Base-by-base conservation (phyloP, 2,888 invertebrate genomes). In the Ennomos fuscantarius region DNA sequence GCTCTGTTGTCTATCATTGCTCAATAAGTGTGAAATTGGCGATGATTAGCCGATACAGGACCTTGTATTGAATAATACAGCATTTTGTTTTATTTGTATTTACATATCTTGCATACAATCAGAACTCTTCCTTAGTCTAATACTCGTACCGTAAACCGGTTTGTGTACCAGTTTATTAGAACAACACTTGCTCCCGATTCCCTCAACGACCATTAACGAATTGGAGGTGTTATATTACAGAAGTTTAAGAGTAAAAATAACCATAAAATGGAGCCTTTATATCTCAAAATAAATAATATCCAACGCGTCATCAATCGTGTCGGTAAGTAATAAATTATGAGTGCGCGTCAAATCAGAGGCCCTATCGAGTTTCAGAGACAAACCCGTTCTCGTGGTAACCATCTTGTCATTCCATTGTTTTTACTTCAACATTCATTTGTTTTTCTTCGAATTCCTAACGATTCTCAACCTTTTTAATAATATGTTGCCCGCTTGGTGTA, bases 301-400 rank as follows among this genome's bases (percentile, higher is more conserved):
- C 72, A 74, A 70, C 72, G 74, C 76, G 81, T 84, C 86, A 89
- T 91, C 89, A 89, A 90, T 90, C 88, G 84, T 74, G 74, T 78
- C 76, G 76, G 75, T 76, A 73, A 68, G 75, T 77, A 77, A 82
- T 90, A 90, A 90, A 88, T 90, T 87, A 82, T 73, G 75, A 64
- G 74, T 65, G 73, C 67, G 77, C 74, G 76, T 83, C 79, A 80
- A 81, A 78, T 70, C 70, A 72, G 72, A 66, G 71, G 69, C 66
- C 73, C 61, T 82, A 81, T 86, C 84, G 69, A 61, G 74, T 86
- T 86, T 81, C 86, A 69, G 68, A 69, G 70, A 69, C 72, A 63
- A 70, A 68, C 70, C 69, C 70, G 78, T 79, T 75, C 76, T 76
- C 71, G 68, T 69, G 66, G 69, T 73, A 70, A 75, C 78, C 72